Evolutionary conservation across 2,888 invertebrate species (phyloP), one percentile per base, ranked within the genome.

Genomic region (Diachrysia chrysitis): DNA sequence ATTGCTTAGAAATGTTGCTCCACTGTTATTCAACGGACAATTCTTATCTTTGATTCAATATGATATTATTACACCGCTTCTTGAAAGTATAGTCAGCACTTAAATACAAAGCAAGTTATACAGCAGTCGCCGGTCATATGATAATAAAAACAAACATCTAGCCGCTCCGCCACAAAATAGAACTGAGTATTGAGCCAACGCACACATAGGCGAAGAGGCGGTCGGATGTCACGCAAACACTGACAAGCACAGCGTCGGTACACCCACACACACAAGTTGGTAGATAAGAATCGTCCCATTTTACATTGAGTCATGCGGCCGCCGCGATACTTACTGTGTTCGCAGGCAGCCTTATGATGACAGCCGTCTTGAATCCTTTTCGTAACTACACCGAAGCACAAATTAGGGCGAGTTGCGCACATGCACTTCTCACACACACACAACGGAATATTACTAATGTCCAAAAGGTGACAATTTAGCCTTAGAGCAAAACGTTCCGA

Each of bases 81-180:
- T 66, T 69, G 23, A 57, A 76, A 68, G 55, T 58, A 32, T 54
- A 58, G 54, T 42, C 32, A 70, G 58, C 75, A 64, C 56, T 79
- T 73, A 62, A 82, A 82, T 82, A 81, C 77, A 79, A 87, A 85
- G 78, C 78, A 86, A 87, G 85, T 85, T 87, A n/a, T n/a, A 88
- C 86, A 91, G 83, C 87, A 90, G 88, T 89, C 88, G 86, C 87
- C 89, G 89, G 91, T 92, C 94, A 92, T 92, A 93, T 93, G 94
- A 94, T 94, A 94, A 95, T 95, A 95, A 95, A 95, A 95, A 95
- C 95, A 95, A 95, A 95, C 95, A 95, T 91, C 89, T 91, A 92
- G 92, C 88, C 89, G 89, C 91, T 91, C 88, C 85, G 90, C 88
- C 92, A 92, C 93, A 93, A 94, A 95, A 95, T 95, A 95, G 94